These are phyloP conservation scores for Adelosebastes latens DNA, from an alignment of 2,797 vertebrate species.

Conservation along the genomic window DNA sequence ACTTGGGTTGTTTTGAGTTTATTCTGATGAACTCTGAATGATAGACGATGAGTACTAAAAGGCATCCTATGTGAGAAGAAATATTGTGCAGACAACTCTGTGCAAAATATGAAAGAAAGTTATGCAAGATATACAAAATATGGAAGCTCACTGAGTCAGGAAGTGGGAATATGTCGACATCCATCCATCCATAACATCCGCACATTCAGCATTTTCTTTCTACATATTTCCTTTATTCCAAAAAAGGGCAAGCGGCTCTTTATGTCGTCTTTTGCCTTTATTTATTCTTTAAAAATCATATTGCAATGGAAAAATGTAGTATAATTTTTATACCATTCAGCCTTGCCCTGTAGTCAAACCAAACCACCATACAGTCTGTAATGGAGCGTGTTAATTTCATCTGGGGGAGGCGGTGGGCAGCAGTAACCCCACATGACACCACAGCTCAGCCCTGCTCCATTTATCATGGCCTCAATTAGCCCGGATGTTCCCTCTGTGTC, in stretches of 20 bases:
- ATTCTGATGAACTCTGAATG: no score
- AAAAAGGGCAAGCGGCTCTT: no score
- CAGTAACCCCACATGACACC: constrained; percentile 26
- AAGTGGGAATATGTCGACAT: not conserved
- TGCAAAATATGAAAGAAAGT: no score
- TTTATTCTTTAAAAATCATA: not conserved
- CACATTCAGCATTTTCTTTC: no score
- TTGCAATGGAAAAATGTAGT: not conserved
- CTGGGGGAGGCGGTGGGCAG: constrained; percentile 22
- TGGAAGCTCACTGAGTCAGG: no score
- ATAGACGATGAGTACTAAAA: no score
- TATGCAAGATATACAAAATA: no score
- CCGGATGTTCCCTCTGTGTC: not conserved
- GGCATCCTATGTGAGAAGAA: no score
- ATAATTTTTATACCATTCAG: not conserved
- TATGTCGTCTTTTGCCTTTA: not conserved
- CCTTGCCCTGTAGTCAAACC: not conserved
- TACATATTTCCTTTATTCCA: no score
- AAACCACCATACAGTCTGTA: not conserved
- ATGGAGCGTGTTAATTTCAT: constrained; percentile 42
- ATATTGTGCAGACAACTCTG: no score
- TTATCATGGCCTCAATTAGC: constrained; percentile 25
- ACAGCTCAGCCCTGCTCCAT: constrained; percentile 27
- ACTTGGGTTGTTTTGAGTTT: no score
- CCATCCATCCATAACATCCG: no score